Evolutionary conservation across 2,113 vertebrate species (phyloP), one percentile per base, ranked within the genome.

Genomic region (Tricholaema leucomelas): DNA sequence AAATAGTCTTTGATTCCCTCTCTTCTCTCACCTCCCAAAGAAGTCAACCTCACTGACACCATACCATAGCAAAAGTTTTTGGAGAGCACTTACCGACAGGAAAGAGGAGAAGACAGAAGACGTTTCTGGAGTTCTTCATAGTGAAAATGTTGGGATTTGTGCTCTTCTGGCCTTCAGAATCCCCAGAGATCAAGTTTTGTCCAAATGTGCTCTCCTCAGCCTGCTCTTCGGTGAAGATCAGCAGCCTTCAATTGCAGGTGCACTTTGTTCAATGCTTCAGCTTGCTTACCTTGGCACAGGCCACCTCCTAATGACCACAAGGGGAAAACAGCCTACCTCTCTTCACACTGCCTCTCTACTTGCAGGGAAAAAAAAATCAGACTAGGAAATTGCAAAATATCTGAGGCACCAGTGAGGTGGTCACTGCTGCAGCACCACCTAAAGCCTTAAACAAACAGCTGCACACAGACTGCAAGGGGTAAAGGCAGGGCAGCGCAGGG

Each of bases 11-110:
- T 21, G n/a, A 70, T 87, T 66, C 33, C 30, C 31, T 71, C 28
- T 77, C 60, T 65, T 46, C 36, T 42, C 24, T 60, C 67, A 64
- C n/a, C 66, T 66, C 35, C 46, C 46, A 44, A 5, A 60, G 15
- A 54, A 17, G 5, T 36, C 52, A 85, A 65, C 6, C n/a, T 12
- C n/a, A 58, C 55, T 66, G 19, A 10, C 50, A 81, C 7, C 40
- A 58, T 1, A 2, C 8, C 42, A 85, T 67, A 81, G 42, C 24
- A 61, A 30, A 81, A 28, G 5, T 8, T 59, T 73, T 42, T 46
- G 27, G n/a, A 87, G 6, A 14, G 24, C 21, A 92, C 96, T 95
- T 94, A 97, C 96, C 94, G 44, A 72, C 15, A 19, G 75, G 88
- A 82, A 93, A 58, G 87, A 93, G 83, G 46, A 92, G 54, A 55